A percentile compares a stretch with the other conserved stretches of the same genome.
Conservation (phyloP, 2,797 vertebrate genomes). For the Sarcoramphus papa region DNA sequence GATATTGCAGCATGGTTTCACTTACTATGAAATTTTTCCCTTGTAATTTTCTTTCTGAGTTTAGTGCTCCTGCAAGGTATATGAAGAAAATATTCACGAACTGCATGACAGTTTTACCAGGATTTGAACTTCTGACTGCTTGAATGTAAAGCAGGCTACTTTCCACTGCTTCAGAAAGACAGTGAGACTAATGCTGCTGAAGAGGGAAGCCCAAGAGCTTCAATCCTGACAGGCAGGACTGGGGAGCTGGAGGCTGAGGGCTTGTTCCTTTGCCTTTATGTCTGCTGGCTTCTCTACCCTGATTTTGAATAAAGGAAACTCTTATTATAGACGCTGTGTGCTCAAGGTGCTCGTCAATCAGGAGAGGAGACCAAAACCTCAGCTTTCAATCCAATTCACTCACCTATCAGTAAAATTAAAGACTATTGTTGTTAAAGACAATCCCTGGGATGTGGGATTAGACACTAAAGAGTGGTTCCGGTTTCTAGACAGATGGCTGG, state of each 20-base stretch:
- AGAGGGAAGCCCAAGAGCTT: background rate
- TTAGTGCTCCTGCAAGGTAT: background rate
- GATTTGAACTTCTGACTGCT: background rate
- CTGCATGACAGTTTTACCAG: background rate
- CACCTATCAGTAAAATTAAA: background rate
- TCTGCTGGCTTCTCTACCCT: background rate
- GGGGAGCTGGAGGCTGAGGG: background rate
- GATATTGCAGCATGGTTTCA: background rate
- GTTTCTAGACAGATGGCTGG: background rate
- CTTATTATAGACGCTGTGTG: background rate
- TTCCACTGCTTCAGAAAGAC: background rate
- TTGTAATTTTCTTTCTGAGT: constrained; percentile 12
- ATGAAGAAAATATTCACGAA: background rate
- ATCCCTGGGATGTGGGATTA: background rate
- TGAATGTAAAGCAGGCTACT: background rate
- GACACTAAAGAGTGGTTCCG: background rate
- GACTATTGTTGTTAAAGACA: background rate
- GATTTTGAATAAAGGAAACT: background rate
- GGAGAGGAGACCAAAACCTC: background rate
- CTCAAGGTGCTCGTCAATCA: background rate
- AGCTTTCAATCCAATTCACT: background rate
- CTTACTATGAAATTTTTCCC: background rate
- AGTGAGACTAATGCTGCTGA: background rate
- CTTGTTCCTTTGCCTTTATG: background rate
- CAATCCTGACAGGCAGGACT: background rate